A percentile compares a stretch with the other conserved stretches of the same genome.
Evolutionary conservation across 2,888 invertebrate genomes (phyloP).

Genomic region (Liopterus haemorrhoidalis): DNA sequence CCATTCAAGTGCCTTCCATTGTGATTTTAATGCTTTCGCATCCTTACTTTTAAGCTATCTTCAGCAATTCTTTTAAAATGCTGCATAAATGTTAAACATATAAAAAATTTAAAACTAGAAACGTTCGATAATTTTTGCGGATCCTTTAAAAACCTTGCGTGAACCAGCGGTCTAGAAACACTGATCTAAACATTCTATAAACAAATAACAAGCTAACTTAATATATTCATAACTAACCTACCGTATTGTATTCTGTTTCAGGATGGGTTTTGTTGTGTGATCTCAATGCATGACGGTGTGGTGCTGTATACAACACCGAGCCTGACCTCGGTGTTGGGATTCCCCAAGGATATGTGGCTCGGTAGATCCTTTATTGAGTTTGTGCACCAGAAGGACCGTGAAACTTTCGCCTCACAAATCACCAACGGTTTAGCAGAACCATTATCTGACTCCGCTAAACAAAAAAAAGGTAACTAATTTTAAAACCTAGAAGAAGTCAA

Average conservation of each 20-base stretch:
- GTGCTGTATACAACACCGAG: conserved; percentile 70
- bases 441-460: conserved; percentile 48
- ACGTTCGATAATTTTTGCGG: conserved; percentile 21
- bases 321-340: conserved; percentile 65
- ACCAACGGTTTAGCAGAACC: conserved; percentile 59
- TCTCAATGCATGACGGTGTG: conserved; percentile 78
- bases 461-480: conserved; percentile 38
- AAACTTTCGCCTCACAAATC: conserved; percentile 71
- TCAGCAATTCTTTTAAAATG: too few relatives aligned
- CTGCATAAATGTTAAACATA: too few relatives aligned
- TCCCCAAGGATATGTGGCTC: conserved; percentile 77
- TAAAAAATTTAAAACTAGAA: not conserved
- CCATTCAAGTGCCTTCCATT: too few relatives aligned
- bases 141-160: conserved; percentile 27
- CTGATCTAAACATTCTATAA: too few relatives aligned
- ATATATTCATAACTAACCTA: not conserved
- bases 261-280: conserved; percentile 72
- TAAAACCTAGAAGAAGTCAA: not conserved
- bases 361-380: conserved; percentile 83
- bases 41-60: too few relatives aligned
- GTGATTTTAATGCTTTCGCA: too few relatives aligned
- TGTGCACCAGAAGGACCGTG: conserved; percentile 69
- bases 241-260: conserved; percentile 39
- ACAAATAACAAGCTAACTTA: too few relatives aligned
- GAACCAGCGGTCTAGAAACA: conserved; percentile 37